A percentile compares a stretch with the other conserved stretches of the same genome.
Conservation (phyloP, 2,888 invertebrate species). For the Tenthredo distinguenda region DNA sequence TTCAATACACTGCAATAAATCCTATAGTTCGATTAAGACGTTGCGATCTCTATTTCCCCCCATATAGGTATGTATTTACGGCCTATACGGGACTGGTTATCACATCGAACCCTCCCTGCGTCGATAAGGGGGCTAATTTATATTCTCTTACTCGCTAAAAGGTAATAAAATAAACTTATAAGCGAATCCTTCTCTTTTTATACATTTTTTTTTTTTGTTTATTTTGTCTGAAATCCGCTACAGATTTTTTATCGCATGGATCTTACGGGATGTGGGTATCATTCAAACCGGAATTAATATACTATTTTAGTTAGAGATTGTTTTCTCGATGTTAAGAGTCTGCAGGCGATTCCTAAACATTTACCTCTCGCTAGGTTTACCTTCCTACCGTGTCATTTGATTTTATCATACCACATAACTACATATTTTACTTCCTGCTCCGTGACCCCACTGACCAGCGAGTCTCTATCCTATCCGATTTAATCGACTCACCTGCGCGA, state of each 20-base stretch:
- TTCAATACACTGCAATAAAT: background rate
- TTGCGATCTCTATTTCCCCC: background rate
- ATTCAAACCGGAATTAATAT: no score
- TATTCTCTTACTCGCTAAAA: no score
- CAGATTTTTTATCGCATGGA: no score
- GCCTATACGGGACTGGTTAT: no score
- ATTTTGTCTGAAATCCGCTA: no score
- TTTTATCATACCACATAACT: background rate
- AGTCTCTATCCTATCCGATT: background rate
- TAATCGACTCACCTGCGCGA: background rate
- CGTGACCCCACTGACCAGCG: background rate
- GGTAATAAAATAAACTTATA: no score
- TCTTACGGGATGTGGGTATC: no score
- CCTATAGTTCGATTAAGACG: background rate
- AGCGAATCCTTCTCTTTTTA: no score
- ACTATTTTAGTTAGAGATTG: background rate
- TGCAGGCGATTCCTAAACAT: background rate
- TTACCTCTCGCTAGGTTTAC: background rate
- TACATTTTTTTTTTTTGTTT: no score
- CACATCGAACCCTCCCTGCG: no score
- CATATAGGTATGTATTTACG: no score
- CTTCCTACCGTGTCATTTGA: constrained; percentile 6
- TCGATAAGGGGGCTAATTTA: no score
- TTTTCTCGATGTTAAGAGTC: background rate
- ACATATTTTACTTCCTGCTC: constrained; percentile 17